Percentiles rank a stretch among this genome's conserved stretches.
These are phyloP conservation scores for Spicauda simplicius DNA, from an alignment of 2,888 invertebrate species.

Conservation along the genomic window DNA sequence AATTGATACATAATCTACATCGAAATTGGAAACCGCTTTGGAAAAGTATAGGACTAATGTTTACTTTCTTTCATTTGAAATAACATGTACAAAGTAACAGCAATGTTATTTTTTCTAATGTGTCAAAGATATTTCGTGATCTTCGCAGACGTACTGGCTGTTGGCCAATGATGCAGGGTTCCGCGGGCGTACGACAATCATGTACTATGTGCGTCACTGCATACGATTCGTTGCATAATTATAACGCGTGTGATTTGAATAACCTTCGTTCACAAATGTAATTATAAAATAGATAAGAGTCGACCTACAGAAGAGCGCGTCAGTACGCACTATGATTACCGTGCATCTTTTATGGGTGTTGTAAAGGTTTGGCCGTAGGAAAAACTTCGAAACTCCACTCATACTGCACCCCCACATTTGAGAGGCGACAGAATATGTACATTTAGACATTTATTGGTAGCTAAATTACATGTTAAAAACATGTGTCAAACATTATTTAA, in stretches of 20 bases:
- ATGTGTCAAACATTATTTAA: too few relatives aligned
- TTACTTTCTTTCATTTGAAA: slow-evolving; percentile 16
- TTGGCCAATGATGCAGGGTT: slow-evolving; percentile 40
- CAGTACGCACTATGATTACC: too few relatives aligned
- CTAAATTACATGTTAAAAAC: too few relatives aligned
- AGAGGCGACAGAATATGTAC: too few relatives aligned
- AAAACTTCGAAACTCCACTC: too few relatives aligned
- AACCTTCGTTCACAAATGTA: slow-evolving; percentile 31
- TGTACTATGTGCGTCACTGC: slow-evolving; percentile 40
- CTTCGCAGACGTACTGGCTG: slow-evolving; percentile 41
- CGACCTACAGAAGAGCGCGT: background rate
- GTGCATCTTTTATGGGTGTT: too few relatives aligned
- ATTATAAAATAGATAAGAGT: slow-evolving; percentile 32
- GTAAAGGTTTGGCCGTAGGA: too few relatives aligned
- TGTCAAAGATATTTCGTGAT: slow-evolving; percentile 39
- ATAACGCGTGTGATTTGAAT: slow-evolving; percentile 17
- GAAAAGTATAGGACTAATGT: background rate
- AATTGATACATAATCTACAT: too few relatives aligned
- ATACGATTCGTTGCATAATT: slow-evolving; percentile 35
- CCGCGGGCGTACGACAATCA: slow-evolving; percentile 39
- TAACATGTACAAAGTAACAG: slow-evolving; percentile 35
- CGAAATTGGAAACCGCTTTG: background rate
- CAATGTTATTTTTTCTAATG: slow-evolving; percentile 36
- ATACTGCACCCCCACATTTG: too few relatives aligned
- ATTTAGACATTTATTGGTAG: too few relatives aligned